Evolutionary conservation across 2,888 invertebrate species (phyloP).

Genomic region (Epinotia nisella): DNA sequence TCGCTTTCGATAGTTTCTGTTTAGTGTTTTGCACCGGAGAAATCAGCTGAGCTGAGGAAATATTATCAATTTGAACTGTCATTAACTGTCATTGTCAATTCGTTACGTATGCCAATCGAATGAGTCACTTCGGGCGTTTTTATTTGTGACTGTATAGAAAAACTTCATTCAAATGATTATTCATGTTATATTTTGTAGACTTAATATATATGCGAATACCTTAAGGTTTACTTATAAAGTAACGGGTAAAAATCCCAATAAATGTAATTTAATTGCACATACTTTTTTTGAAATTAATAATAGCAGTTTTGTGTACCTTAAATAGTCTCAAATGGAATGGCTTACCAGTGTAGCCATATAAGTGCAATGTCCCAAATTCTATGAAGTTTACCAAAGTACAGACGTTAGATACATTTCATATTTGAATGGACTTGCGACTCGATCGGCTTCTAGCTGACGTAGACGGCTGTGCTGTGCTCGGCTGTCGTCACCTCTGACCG

Average conservation of each 20-base stretch:
- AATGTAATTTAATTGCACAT: too few species aligned
- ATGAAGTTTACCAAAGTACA: too few species aligned
- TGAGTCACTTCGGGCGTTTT: background rate
- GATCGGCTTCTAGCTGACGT: too few species aligned
- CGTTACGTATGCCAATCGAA: background rate
- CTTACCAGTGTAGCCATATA: background rate
- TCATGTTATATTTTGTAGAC: background rate
- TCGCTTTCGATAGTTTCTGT: background rate
- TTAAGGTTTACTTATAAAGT: background rate
- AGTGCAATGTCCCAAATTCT: background rate
- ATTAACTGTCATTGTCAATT: slow-evolving; percentile 9
- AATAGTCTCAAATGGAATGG: background rate
- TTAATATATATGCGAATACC: background rate
- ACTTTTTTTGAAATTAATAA: background rate
- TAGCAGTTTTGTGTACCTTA: background rate
- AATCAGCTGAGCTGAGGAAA: slow-evolving; percentile 30
- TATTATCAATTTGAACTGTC: background rate
- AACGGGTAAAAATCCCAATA: background rate
- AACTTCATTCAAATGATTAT: background rate
- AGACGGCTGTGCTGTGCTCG: too few species aligned
- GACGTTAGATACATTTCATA: too few species aligned
- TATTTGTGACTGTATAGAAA: background rate
- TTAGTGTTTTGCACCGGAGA: slow-evolving; percentile 22
- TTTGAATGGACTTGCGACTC: too few species aligned
- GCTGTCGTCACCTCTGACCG: too few species aligned